Conservation (phyloP, 92 coral and sea anemone species). For the Zoanthus sociatus region DNA sequence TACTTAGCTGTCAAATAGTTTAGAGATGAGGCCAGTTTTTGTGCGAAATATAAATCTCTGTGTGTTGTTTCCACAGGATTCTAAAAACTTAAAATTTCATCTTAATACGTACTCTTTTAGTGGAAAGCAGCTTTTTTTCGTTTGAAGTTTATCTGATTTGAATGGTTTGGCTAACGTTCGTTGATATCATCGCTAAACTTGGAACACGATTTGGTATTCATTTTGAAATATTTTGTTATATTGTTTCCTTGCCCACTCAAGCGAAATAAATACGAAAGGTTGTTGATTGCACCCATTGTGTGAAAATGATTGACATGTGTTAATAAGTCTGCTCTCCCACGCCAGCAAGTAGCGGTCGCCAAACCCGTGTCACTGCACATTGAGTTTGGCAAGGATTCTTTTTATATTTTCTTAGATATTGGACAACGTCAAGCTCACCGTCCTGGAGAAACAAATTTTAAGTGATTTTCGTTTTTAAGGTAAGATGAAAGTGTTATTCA, state of each 20-base stretch:
- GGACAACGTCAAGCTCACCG: slow-evolving; percentile 32
- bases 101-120: background rate
- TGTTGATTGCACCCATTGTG: slow-evolving; percentile 82
- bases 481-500: slow-evolving; percentile 12
- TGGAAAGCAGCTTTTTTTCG: background rate
- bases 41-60: background rate
- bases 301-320: slow-evolving; percentile 87
- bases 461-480: slow-evolving; percentile 6
- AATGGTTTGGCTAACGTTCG: background rate
- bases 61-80: slow-evolving; percentile 23
- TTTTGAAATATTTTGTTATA: slow-evolving; percentile 30
- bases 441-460: slow-evolving; percentile 24
- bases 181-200: slow-evolving; percentile 35
- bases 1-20: slow-evolving; percentile 68
- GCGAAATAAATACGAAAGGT: slow-evolving; percentile 50
- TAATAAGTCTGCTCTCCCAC: slow-evolving; percentile 47
- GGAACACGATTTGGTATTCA: slow-evolving; percentile 35
- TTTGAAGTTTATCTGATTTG: slow-evolving; percentile 11
- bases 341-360: slow-evolving; percentile 48
- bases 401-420: slow-evolving; percentile 32
- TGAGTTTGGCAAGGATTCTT: slow-evolving; percentile 40
- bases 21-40: slow-evolving; percentile 45
- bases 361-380: slow-evolving; percentile 27
- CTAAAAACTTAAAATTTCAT: slow-evolving; percentile 2
- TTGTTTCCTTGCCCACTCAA: slow-evolving; percentile 46